Percentiles rank a stretch among this genome's conserved stretches.
phyloP scores from a whole-genome alignment of 2,113 vertebrate genomes.

The Chionis minor region DNA sequence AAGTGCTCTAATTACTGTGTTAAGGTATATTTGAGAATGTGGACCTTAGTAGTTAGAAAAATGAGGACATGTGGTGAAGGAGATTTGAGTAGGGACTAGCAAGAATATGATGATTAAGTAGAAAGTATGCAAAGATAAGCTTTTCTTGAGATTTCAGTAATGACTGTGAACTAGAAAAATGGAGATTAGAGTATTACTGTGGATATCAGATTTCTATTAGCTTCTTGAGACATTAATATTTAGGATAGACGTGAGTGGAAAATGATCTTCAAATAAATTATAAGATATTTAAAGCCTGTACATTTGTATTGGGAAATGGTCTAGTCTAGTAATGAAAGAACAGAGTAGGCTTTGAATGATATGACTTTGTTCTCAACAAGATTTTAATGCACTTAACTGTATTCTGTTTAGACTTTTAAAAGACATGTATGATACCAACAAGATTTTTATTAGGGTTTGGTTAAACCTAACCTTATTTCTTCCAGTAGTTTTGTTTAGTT shows the following conservation, averaged over 20 bases:
- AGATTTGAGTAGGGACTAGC: background rate
- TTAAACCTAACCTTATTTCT: background rate
- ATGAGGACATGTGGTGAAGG: background rate
- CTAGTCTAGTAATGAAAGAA: background rate
- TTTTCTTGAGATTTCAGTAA: slow-evolving; percentile 41
- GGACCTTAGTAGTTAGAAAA: background rate
- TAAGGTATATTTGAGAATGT: background rate
- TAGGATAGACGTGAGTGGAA: slow-evolving; percentile 30
- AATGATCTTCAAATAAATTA: slow-evolving; percentile 50
- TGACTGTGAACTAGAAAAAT: slow-evolving; percentile 7
- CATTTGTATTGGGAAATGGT: slow-evolving; percentile 14
- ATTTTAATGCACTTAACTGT: background rate
- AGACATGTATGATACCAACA: background rate
- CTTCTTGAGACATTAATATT: slow-evolving; percentile 51
- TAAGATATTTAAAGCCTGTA: slow-evolving; percentile 56
- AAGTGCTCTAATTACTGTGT: background rate
- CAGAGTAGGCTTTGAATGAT: background rate
- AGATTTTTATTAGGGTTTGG: background rate
- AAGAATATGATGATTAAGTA: background rate
- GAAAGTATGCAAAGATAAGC: slow-evolving; percentile 19
- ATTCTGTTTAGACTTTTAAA: background rate
- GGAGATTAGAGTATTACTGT: slow-evolving; percentile 36
- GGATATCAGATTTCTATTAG: slow-evolving; percentile 50
- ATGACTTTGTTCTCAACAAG: background rate
- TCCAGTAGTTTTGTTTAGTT: background rate